phyloP scores from a whole-genome alignment of 2,113 vertebrate species.

The Axis porcinus region DNA sequence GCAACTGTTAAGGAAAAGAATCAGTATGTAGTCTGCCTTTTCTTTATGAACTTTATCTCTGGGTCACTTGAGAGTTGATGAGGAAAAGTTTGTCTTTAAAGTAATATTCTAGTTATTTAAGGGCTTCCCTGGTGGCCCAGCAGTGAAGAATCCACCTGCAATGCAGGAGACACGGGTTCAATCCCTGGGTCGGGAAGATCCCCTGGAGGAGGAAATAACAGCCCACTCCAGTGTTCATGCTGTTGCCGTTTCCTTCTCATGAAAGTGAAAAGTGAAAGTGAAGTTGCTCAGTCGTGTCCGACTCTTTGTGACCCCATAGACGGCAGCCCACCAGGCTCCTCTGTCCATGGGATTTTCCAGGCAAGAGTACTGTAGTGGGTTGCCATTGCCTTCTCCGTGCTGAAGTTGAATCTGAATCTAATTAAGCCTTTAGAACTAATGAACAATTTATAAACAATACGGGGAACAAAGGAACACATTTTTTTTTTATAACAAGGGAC shows the following conservation, averaged over 20 bases:
- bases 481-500: neutral
- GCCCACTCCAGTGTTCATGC: too few species aligned
- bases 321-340: too few species aligned
- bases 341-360: too few species aligned
- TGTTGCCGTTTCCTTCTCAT: too few species aligned
- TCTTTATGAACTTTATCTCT: neutral
- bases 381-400: neutral
- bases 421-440: neutral
- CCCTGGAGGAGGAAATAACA: neutral
- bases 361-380: too few species aligned
- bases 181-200: neutral
- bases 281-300: too few species aligned
- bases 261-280: too few species aligned
- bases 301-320: too few species aligned
- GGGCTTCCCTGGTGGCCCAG: neutral
- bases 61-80: neutral
- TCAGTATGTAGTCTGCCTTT: neutral
- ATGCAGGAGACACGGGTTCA: neutral
- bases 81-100: conserved; percentile 10
- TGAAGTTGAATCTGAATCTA: neutral
- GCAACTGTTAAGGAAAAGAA: neutral
- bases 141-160: neutral
- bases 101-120: neutral
- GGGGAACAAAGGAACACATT: neutral
- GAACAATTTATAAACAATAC: neutral